Evolutionary conservation across 2,113 vertebrate genomes (phyloP), one percentile per base, ranked within the genome.

Genomic region (Microtus ochrogaster): DNA sequence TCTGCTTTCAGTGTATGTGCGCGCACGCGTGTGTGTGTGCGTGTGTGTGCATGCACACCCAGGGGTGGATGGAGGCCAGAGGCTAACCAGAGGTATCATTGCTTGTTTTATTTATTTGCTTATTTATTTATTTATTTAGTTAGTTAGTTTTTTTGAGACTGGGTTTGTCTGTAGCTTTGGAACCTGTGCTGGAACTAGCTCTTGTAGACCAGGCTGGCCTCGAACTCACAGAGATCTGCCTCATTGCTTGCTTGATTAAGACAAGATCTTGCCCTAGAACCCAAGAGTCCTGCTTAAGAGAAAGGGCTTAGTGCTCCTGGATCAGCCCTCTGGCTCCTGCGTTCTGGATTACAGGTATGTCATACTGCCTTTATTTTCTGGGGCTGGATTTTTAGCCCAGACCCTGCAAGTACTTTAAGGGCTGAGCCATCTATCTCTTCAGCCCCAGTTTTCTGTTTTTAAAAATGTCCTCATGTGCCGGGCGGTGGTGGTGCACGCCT

Each of bases 1-100:
- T 72, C 36, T 30, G 7, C 24, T 61, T 82, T 28, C 24, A 26
- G 58, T 44, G 58, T 82, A 36, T 9, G 33, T n/a, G 10, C 39
- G 11, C 7, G 39, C 10, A 1, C n/a, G 21, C 3, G 9, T n/a
- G 49, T 1, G 7, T 33, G 47, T 33, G 47, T 33, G 33, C 5
- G 33, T 1, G 14, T 2, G 36, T 22, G 28, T 3, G 33, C 22
- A 9, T 17, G 14, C 55, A 81, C 52, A 41, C 13, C 7, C 1
- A 41, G 81, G 81, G 39, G 22, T 41, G 55, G 55, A n/a, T 83
- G 39, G 61, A 66, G 39, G 61, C 16, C 17, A 66, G 61, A 66
- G 61, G 61, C 28, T 47, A 85, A 47, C 26, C 39, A 30, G n/a
- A 65, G 39, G 58, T 84, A 65, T 30, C 58, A 11, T 44, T 65